phyloP scores from a whole-genome alignment of 64 coral and sea anemone species.

The Pocillopora damicornis region DNA sequence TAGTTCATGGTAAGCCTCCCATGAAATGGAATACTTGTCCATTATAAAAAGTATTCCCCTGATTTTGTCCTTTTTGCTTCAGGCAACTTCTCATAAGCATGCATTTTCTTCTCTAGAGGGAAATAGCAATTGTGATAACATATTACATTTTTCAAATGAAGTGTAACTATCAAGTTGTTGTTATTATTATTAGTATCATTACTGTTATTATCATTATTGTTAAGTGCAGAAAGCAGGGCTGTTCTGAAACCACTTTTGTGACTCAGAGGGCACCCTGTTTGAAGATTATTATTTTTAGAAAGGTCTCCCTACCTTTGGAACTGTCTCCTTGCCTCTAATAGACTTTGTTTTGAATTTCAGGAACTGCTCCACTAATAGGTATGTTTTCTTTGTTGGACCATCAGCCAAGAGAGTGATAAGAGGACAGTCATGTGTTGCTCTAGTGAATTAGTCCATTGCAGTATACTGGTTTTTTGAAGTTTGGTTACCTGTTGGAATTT shows the following conservation, averaged over 20 bases:
- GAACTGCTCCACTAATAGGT: neutral
- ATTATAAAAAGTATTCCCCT: slow-evolving; percentile 19
- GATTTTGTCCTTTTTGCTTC: slow-evolving; percentile 19
- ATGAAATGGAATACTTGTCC: slow-evolving; percentile 22
- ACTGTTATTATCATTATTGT: too few species aligned
- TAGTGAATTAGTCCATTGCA: neutral
- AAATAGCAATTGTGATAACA: neutral
- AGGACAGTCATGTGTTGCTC: neutral
- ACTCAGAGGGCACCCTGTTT: neutral
- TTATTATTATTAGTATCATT: too few species aligned
- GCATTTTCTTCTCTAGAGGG: neutral
- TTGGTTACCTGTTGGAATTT: neutral
- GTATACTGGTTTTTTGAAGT: neutral
- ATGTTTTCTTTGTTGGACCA: neutral
- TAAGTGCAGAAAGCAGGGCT: too few species aligned
- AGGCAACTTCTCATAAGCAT: neutral
- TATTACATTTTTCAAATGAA: too few species aligned
- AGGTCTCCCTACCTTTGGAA: neutral
- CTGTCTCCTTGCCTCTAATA: neutral
- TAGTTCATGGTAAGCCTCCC: slow-evolving; percentile 28
- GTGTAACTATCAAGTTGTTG: too few species aligned
- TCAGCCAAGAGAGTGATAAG: neutral
- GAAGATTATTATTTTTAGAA: neutral
- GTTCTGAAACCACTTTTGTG: neutral
- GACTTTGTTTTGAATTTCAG: neutral